phyloP scores from a whole-genome alignment of 2,888 invertebrate species.

The Mesorhabditis belari region DNA sequence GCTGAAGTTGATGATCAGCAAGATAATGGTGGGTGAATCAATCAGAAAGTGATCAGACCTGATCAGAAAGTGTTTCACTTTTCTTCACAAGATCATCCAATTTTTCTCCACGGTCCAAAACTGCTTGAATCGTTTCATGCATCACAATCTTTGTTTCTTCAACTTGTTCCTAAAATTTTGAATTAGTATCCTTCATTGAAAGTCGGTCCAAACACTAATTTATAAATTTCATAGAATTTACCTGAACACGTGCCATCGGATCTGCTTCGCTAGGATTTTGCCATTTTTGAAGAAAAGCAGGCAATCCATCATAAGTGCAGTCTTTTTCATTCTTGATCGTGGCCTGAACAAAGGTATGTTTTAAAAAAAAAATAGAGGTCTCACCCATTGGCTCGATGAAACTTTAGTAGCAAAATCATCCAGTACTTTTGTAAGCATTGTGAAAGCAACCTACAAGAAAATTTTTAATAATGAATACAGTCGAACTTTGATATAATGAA shows the following conservation, averaged over 20 bases:
- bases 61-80: slow-evolving; percentile 87
- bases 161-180: too few species aligned
- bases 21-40: too few species aligned
- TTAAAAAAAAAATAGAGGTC: too few species aligned
- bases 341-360: too few species aligned
- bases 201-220: too few species aligned
- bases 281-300: slow-evolving; percentile 45
- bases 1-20: too few species aligned
- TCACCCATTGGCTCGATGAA: slow-evolving; percentile 62
- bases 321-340: slow-evolving; percentile 38
- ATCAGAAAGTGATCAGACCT: too few species aligned
- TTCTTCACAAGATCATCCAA: slow-evolving; percentile 87
- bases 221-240: too few species aligned
- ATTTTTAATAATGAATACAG: too few species aligned
- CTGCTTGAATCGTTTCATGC: slow-evolving; percentile 90
- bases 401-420: slow-evolving; percentile 81
- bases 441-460: too few species aligned
- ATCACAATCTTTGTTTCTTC: slow-evolving; percentile 98
- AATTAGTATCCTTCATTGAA: too few species aligned
- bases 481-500: too few species aligned
- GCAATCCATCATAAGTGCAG: slow-evolving; percentile 39
- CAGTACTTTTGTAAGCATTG: slow-evolving; percentile 72
- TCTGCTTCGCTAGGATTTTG: slow-evolving; percentile 89
- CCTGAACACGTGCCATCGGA: slow-evolving; percentile 84
- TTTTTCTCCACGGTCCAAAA: slow-evolving; percentile 92